Conservation (phyloP, 2,888 invertebrate genomes). For the Meandrusa payeni region DNA sequence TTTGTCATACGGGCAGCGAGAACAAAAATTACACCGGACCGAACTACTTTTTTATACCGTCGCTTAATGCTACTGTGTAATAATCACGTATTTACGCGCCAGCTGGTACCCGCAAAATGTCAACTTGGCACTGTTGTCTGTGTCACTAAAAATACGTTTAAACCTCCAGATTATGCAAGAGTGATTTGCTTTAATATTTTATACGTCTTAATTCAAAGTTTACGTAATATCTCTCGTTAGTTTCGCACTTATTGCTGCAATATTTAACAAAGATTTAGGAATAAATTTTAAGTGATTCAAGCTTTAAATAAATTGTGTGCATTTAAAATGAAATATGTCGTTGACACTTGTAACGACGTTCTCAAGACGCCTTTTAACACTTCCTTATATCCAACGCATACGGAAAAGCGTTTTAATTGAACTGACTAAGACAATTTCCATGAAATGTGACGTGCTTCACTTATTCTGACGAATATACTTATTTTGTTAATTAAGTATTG, state of each 20-base stretch:
- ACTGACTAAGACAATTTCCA: slow-evolving; percentile 49
- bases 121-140: slow-evolving; percentile 30
- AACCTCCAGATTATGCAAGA: slow-evolving; percentile 17
- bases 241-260: slow-evolving; percentile 6
- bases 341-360: slow-evolving; percentile 15
- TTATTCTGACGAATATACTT: slow-evolving; percentile 10
- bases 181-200: slow-evolving; percentile 17
- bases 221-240: slow-evolving; percentile 16
- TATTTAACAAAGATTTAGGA: slow-evolving; percentile 13
- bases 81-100: slow-evolving; percentile 41
- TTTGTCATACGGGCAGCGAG: slow-evolving; percentile 29
- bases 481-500: slow-evolving; percentile 10
- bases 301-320: slow-evolving; percentile 11
- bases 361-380: slow-evolving; percentile 27
- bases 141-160: slow-evolving; percentile 35
- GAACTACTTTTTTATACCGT: slow-evolving; percentile 33
- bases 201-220: slow-evolving; percentile 17
- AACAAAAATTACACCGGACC: slow-evolving; percentile 36
- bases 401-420: slow-evolving; percentile 45
- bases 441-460: slow-evolving; percentile 36
- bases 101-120: slow-evolving; percentile 38
- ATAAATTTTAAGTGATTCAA: slow-evolving; percentile 5
- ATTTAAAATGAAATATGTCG: slow-evolving; percentile 20
- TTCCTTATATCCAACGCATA: slow-evolving; percentile 53
- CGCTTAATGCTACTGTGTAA: slow-evolving; percentile 43